Evolutionary conservation across 2,888 invertebrate species (phyloP).

Genomic region (Aporophyla nigra): DNA sequence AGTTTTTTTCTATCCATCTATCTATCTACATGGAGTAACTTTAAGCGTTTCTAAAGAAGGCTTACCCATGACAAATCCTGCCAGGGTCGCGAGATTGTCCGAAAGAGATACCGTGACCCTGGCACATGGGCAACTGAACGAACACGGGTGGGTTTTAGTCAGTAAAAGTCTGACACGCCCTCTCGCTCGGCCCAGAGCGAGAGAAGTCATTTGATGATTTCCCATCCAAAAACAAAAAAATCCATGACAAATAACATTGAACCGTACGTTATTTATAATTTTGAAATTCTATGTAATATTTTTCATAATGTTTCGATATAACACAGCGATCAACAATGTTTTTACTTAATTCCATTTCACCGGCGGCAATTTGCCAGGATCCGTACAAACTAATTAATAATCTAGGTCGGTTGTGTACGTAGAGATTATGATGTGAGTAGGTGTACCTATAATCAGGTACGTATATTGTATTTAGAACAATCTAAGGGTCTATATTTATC

Average conservation of each 20-base stretch:
- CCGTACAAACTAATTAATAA: slow-evolving; percentile 57
- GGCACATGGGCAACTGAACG: no score
- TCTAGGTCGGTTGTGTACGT: slow-evolving; percentile 39
- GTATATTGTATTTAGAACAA: not conserved
- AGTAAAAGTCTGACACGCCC: no score
- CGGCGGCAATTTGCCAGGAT: slow-evolving; percentile 53
- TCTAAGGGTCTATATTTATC: not conserved
- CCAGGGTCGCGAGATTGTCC: no score
- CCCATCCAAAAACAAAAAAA: no score
- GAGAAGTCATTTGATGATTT: no score
- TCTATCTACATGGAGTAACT: no score
- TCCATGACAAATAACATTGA: not conserved
- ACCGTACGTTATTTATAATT: not conserved
- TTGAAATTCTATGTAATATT: not conserved
- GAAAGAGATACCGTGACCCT: no score
- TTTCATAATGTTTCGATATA: slow-evolving; percentile 30
- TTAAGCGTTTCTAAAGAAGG: not conserved
- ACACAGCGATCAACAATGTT: slow-evolving; percentile 56
- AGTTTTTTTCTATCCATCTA: no score
- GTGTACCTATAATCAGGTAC: not conserved
- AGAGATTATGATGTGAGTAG: slow-evolving; percentile 28
- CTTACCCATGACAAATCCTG: not conserved
- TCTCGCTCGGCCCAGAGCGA: no score
- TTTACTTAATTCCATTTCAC: slow-evolving; percentile 55
- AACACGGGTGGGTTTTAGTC: no score